A percentile compares a stretch with the other conserved stretches of the same genome.
Conservation (phyloP, 2,888 invertebrate genomes). For the Zhuqinia jingwanae region DNA sequence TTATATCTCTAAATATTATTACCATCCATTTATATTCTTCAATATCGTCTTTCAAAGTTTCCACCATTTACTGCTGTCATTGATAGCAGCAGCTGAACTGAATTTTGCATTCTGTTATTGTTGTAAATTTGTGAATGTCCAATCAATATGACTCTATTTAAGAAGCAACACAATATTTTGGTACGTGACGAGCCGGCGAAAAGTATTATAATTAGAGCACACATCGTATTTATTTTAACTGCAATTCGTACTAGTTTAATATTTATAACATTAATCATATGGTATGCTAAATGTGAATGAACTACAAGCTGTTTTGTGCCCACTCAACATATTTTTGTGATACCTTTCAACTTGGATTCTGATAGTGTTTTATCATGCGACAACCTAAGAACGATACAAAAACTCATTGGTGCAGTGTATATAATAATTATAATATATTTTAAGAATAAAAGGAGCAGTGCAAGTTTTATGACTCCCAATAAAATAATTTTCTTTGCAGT, state of each 20-base stretch:
- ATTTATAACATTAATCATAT: no score
- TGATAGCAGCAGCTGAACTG: no score
- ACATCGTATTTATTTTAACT: no score
- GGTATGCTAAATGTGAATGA: conserved; percentile 22
- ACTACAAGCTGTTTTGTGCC: not conserved
- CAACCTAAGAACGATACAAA: not conserved
- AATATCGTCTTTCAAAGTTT: conserved; percentile 39
- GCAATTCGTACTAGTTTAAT: no score
- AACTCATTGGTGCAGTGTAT: not conserved
- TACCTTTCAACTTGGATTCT: not conserved
- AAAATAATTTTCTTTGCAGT: not conserved
- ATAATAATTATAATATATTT: not conserved
- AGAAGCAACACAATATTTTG: no score
- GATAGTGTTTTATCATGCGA: no score
- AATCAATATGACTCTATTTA: no score
- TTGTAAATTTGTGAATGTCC: no score
- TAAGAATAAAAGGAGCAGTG: conserved; percentile 23
- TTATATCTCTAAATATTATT: conserved; percentile 22
- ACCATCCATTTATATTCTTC: not conserved
- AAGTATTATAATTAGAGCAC: no score
- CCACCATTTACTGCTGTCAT: not conserved
- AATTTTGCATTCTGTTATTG: no score
- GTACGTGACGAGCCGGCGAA: no score
- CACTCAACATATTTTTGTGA: conserved; percentile 6
- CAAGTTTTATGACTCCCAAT: not conserved